Base-by-base conservation (phyloP, 2,888 invertebrate genomes). In the Erpobdella octoculata region DNA sequence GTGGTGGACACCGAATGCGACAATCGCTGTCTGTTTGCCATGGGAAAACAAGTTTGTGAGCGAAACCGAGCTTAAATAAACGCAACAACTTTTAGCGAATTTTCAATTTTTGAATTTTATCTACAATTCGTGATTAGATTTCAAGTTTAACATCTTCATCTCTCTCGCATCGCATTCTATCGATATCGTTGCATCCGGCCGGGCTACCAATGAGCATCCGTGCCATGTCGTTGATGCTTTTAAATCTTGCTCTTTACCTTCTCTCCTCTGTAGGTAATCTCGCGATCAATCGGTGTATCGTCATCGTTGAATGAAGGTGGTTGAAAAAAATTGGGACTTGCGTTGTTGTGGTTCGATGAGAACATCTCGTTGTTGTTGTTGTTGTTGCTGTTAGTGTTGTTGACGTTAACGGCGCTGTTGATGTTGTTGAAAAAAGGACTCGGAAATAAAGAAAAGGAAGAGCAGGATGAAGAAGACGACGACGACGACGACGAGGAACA, bases 301-400 rank as follows among this genome's bases (percentile, higher is more conserved):
- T 36, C 21, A 38, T 65, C 25, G 66, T 37, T 33, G 21, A 28
- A 35, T 28, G 67, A 9, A 67, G 61, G 21, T 18, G 59, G 18
- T 25, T 70, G 35, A 15, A 35, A 25, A 12, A 31, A 21, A 25
- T 25, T 38, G 12, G 46, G 31, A 41, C 33, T 46, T n/a, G 38
- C 25, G 21, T 33, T 35, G 33, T 35, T 35, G 33, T 35, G 9
- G 15, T 25, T 21, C 15, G 31, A 5, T n/a, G 25, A 15, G 46
- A 38, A 12, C 61, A 38, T 71, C 48, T 48, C 61, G 65, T 28
- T 70, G 46, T 36, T 65, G 71, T 48, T 65, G 59, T 37, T 61
- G 61, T 37, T 61, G 58, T 25, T 35, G 37, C 18, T 70, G 18
- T 1, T 28, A 35, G 15, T 69, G 68, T 28, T 68, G 48, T 5